Percentiles rank a stretch among this genome's conserved stretches.
These are phyloP conservation scores for Pristiophorus japonicus DNA, from an alignment of 2,113 vertebrate genomes.

Conservation along the genomic window DNA sequence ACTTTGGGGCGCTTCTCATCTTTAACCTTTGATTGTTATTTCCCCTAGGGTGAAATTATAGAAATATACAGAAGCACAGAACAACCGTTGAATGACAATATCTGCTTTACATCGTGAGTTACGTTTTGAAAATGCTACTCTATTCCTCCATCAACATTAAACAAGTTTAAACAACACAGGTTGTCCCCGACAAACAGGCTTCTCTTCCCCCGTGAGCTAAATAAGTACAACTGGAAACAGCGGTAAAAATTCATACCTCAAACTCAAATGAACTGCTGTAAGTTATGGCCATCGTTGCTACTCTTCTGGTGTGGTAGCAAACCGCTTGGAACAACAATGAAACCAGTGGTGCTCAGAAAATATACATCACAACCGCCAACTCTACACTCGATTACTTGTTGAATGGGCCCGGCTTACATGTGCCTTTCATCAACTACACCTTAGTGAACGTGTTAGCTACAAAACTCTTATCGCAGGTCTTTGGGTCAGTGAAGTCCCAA, in stretches of 20 bases:
- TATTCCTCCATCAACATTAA: neutral
- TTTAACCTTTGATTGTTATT: neutral
- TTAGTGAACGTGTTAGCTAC: no score
- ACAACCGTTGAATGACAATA: neutral
- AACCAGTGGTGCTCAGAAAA: neutral
- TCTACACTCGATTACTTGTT: neutral
- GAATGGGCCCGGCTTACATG: neutral
- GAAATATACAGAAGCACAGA: neutral
- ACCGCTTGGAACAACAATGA: neutral
- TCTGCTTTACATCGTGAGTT: neutral
- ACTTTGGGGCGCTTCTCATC: neutral
- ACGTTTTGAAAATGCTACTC: no score
- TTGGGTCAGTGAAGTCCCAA: neutral
- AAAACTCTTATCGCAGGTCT: neutral
- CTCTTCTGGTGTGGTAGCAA: neutral
- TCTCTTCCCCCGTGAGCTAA: neutral
- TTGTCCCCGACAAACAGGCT: neutral
- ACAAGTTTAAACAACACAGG: neutral
- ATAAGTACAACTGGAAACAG: neutral
- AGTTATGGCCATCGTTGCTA: neutral
- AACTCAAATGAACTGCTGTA: neutral
- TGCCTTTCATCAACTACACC: neutral
- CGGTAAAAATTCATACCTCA: neutral
- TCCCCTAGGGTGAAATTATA: neutral
- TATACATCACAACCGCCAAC: neutral